Conservation (phyloP, 2,797 vertebrate species). For the Rhynchonycteris naso region DNA sequence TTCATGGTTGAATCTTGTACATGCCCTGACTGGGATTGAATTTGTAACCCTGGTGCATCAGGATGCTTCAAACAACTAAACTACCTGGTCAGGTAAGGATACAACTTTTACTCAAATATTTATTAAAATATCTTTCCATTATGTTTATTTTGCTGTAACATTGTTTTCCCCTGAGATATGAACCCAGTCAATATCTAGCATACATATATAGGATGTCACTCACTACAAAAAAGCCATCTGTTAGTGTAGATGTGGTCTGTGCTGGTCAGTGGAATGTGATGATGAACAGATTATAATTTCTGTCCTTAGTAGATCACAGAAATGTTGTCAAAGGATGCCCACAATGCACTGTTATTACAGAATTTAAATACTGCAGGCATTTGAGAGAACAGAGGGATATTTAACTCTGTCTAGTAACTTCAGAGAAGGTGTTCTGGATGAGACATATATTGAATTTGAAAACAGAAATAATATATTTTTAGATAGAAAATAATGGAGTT, state of each 20-base stretch:
- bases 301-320: neutral
- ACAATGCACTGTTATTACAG: neutral
- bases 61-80: no score
- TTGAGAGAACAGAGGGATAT: neutral
- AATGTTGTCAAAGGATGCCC: neutral
- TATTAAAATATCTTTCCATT: neutral
- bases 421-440: neutral
- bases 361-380: neutral
- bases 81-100: no score
- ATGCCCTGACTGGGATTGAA: no score
- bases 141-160: neutral
- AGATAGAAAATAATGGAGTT: neutral
- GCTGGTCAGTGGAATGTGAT: neutral
- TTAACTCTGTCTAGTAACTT: neutral
- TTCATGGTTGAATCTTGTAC: no score
- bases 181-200: neutral
- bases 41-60: no score
- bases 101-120: neutral
- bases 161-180: neutral
- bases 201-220: neutral
- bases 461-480: neutral
- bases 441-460: neutral
- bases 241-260: neutral
- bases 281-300: neutral
- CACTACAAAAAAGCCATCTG: neutral